Evolutionary conservation across 2,797 vertebrate species (phyloP).

Genomic region (Acanthornis magna): DNA sequence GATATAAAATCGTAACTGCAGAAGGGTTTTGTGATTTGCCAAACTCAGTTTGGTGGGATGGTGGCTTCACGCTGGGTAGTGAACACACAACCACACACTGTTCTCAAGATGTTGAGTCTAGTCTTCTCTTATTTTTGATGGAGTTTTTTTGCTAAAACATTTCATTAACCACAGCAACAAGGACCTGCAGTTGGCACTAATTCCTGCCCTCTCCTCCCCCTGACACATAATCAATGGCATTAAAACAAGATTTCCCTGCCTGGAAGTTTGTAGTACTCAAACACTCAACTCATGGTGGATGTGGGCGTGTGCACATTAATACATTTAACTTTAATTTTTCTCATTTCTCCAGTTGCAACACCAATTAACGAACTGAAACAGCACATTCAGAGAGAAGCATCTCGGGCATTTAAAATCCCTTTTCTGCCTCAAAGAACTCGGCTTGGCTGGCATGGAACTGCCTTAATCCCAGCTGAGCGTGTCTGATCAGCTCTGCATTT

Average conservation of each 20-base stretch:
- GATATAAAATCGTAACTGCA: accelerated
- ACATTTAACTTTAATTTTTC: background rate
- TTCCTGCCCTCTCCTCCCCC: background rate
- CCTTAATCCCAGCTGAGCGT: background rate
- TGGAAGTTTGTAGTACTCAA: background rate
- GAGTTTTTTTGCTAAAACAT: background rate
- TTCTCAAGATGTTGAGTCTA: background rate
- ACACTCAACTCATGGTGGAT: background rate
- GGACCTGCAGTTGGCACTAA: background rate
- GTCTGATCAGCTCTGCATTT: background rate
- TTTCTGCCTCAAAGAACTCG: background rate
- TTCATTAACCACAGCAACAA: background rate
- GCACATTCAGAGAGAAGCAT: background rate
- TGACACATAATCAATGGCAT: background rate
- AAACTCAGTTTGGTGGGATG: accelerated
- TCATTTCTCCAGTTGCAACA: background rate
- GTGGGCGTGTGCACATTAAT: background rate
- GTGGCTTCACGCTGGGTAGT: background rate
- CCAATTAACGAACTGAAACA: background rate
- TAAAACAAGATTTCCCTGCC: background rate
- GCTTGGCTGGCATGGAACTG: background rate
- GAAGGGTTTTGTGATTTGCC: background rate
- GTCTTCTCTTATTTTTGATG: background rate
- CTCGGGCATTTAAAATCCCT: background rate
- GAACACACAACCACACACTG: background rate